Evolutionary conservation across 2,797 vertebrate species (phyloP).

Genomic region (Enteromius unitaeniatus): DNA sequence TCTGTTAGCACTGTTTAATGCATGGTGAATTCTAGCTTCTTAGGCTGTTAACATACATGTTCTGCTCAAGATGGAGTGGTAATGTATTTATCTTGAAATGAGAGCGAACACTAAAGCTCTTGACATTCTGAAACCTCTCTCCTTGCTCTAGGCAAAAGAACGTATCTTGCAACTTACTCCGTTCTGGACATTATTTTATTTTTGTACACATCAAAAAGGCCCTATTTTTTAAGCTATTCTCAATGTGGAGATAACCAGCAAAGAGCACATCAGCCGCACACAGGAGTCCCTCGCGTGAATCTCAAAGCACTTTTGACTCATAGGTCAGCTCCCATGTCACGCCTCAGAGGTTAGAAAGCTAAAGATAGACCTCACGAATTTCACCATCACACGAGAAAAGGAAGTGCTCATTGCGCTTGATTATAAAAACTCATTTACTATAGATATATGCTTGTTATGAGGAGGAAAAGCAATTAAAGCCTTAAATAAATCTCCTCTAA

Average conservation of each 20-base stretch:
- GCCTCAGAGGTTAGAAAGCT: conserved; percentile 16
- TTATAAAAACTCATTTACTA: conserved; percentile 37
- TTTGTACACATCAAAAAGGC: not conserved
- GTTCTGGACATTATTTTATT: not conserved
- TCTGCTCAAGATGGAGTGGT: not conserved
- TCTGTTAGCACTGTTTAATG: not conserved
- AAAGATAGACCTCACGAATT: conserved; percentile 36
- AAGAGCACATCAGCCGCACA: not conserved
- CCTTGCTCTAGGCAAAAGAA: conserved; percentile 18
- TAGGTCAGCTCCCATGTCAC: conserved; percentile 44
- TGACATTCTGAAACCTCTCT: conserved; percentile 17
- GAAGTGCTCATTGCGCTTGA: conserved; percentile 28
- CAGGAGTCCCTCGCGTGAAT: conserved; percentile 4
- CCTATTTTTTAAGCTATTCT: conserved; percentile 21
- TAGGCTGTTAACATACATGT: not conserved
- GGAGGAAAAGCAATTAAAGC: conserved; percentile 38
- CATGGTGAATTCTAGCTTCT: not conserved
- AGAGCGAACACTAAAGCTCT: not conserved
- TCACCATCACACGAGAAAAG: not conserved
- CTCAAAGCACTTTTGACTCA: conserved; percentile 42
- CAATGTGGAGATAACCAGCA: not conserved
- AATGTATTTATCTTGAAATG: conserved; percentile 15
- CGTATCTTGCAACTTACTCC: not conserved
- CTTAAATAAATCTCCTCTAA: conserved; percentile 20
- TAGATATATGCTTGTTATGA: conserved; percentile 30